Evolutionary conservation across 2,797 vertebrate genomes (phyloP), one percentile per base, ranked within the genome.

Genomic region (Xerus rutilus): DNA sequence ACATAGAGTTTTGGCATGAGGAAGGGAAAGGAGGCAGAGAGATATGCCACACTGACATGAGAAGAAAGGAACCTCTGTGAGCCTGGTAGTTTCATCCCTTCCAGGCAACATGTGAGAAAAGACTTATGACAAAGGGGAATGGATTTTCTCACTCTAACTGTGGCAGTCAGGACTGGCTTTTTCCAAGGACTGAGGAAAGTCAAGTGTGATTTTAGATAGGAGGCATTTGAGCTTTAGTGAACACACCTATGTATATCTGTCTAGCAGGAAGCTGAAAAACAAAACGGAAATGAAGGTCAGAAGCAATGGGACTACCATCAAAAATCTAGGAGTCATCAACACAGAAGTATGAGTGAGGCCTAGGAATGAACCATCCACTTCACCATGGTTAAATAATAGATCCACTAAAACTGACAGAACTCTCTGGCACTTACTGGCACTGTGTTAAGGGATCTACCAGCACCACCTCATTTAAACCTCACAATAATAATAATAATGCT

Each of bases 11-110:
- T 7, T 32, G 47, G 49, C 43, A n/a, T 67, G 28, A 45, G 30
- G 64, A 76, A 84, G 86, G 67, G 30, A 54, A 64, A 62, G 43
- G 15, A 62, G 39, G 2, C 49, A 69, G 49, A 65, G 64, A 70
- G 17, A 76, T 5, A 8, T 0, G 11, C 28, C n/a, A 62, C 30
- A 2, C 0, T 32, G 20, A 57, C 12, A 35, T 4, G 35, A 7
- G 15, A 30, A 57, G 45, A 32, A 89, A 76, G 18, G 45, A 9
- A 7, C 4, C 6, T 52, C 15, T 45, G 15, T 69, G 21, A 7
- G 23, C 65, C n/a, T 12, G 11, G 32, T 39, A 25, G 43, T 17
- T 52, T 28, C 57, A 39, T 59, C 45, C 18, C 5, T 93, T 43
- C 7, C 69, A 47, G 8, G 18, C 49, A 73, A 67, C 67, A 54